phyloP scores from a whole-genome alignment of 1,140 invertebrate species.

The Galleria mellonella region DNA sequence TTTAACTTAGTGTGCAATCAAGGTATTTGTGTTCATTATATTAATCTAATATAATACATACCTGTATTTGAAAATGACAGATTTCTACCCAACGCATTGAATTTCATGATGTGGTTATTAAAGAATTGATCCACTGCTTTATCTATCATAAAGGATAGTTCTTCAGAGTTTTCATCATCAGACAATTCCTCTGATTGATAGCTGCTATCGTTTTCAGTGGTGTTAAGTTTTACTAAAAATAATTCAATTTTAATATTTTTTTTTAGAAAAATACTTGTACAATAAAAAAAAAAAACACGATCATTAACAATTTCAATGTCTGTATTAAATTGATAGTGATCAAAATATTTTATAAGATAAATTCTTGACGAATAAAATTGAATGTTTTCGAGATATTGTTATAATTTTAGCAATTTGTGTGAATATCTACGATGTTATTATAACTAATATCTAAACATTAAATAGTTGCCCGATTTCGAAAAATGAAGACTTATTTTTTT shows the following conservation, averaged over 20 bases:
- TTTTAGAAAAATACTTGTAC: neutral
- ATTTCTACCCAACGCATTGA: constrained; percentile 42
- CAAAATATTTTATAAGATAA: no score
- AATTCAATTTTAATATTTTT: neutral
- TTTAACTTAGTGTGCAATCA: no score
- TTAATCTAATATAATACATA: constrained; percentile 14
- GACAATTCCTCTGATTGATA: constrained; percentile 6
- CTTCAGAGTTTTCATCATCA: constrained; percentile 17
- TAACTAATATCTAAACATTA: no score
- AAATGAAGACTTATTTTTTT: no score
- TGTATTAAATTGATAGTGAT: no score
- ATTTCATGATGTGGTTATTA: constrained; percentile 69
- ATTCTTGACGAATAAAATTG: no score
- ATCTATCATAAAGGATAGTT: constrained; percentile 64
- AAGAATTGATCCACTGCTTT: constrained; percentile 74
- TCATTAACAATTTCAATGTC: no score
- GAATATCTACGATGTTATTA: no score
- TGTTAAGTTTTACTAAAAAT: constrained; percentile 47
- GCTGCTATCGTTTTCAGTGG: constrained; percentile 7
- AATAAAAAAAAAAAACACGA: neutral
- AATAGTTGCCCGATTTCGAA: no score
- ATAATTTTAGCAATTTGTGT: no score
- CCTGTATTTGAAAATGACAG: constrained; percentile 37
- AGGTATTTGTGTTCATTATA: no score
- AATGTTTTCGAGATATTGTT: no score